These are phyloP conservation scores for Tigriopus californicus DNA, from an alignment of 2,888 invertebrate genomes.

Conservation along the genomic window DNA sequence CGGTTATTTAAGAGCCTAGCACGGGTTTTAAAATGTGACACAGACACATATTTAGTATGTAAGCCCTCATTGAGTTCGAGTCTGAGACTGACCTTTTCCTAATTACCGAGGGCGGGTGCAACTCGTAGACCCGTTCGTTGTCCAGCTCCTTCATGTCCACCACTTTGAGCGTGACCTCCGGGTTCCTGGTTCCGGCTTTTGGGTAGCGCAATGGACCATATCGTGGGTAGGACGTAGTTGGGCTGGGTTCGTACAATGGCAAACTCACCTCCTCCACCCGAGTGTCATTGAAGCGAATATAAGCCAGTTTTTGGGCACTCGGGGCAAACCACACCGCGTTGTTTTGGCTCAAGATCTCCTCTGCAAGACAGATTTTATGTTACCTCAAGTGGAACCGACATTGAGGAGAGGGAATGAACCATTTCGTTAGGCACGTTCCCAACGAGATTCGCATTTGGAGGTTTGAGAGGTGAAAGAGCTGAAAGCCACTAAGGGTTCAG, in stretches of 20 bases:
- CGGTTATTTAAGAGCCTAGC: too few species aligned
- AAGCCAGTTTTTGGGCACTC: conserved; percentile 56
- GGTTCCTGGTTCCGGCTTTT: conserved; percentile 3
- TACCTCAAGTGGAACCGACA: too few species aligned
- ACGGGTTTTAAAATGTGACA: too few species aligned
- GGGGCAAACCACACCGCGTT: conserved; percentile 78
- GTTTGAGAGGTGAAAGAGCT: too few species aligned
- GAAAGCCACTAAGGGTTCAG: too few species aligned
- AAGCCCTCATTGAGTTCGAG: too few species aligned
- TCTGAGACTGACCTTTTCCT: too few species aligned
- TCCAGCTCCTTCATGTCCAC: background rate
- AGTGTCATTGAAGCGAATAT: conserved; percentile 57
- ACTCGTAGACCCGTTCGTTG: too few species aligned
- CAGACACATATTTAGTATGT: too few species aligned
- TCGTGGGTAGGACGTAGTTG: background rate
- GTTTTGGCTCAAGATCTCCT: conserved; percentile 68
- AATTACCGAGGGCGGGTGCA: too few species aligned
- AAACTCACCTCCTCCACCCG: conserved; percentile 51
- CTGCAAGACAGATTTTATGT: conserved; percentile 25
- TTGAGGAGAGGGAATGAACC: background rate
- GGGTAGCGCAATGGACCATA: background rate
- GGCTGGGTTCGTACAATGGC: conserved; percentile 46
- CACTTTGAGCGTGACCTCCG: background rate
- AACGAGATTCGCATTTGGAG: too few species aligned
- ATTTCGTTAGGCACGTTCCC: too few species aligned